These are phyloP conservation scores for Rhynchomys soricoides DNA, from an alignment of 2,113 vertebrate genomes.

Conservation along the genomic window DNA sequence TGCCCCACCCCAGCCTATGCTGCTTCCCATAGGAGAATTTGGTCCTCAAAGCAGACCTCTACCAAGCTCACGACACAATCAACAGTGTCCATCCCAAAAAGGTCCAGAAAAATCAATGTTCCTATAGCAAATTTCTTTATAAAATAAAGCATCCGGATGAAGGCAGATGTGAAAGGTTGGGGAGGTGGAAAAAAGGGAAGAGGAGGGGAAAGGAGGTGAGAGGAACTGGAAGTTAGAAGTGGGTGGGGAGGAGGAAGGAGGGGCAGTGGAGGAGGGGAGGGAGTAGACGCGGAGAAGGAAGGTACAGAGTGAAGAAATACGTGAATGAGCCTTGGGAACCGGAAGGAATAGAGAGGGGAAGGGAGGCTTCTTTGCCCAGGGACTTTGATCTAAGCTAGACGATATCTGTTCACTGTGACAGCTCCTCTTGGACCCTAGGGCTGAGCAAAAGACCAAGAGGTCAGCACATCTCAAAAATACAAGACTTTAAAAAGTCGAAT, in stretches of 20 bases:
- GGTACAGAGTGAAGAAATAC: neutral
- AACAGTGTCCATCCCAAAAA: neutral
- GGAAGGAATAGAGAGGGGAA: neutral
- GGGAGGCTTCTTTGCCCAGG: slow-evolving; percentile 53
- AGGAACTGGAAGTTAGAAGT: neutral
- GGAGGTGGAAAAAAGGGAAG: neutral
- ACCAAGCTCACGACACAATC: neutral
- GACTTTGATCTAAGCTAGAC: slow-evolving; percentile 55
- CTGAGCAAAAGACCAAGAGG: slow-evolving; percentile 74
- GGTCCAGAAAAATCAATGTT: neutral
- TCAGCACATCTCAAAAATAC: slow-evolving; percentile 70
- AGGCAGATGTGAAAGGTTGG: neutral
- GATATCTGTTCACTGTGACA: slow-evolving; percentile 25
- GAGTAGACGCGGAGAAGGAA: neutral
- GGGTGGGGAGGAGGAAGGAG: neutral
- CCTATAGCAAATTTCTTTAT: neutral
- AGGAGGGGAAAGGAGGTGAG: neutral
- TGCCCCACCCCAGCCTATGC: no score
- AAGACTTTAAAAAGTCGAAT: slow-evolving; percentile 48
- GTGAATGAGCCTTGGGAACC: neutral
- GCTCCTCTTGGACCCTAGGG: slow-evolving; percentile 72
- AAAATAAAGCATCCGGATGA: neutral
- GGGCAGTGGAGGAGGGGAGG: neutral
- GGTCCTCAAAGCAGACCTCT: fast-evolving
- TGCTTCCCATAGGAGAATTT: neutral